Conservation (phyloP, 2,113 vertebrate species). For the Marmota monax region DNA sequence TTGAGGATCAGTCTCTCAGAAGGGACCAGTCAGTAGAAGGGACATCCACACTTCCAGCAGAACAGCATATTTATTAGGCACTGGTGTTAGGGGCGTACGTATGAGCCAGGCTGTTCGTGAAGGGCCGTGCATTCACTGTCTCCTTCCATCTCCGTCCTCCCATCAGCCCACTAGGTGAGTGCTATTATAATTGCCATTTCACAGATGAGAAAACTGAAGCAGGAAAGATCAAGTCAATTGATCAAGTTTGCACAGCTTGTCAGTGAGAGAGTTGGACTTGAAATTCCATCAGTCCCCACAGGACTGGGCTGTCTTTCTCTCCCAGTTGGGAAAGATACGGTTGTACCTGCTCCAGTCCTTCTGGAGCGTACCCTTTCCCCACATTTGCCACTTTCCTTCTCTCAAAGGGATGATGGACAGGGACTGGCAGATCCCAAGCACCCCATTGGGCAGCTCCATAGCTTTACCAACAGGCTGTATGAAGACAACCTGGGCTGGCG, state of each 20-base stretch:
- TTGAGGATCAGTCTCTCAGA: neutral
- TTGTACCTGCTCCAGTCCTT: accelerated
- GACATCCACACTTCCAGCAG: neutral
- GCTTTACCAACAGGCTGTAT: neutral
- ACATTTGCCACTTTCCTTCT: neutral
- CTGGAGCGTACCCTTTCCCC: neutral
- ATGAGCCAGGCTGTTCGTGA: neutral
- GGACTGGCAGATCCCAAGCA: too few relatives aligned
- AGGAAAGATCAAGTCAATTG: neutral
- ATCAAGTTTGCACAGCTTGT: neutral
- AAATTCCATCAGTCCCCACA: neutral
- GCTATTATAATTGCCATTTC: neutral
- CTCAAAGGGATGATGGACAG: neutral
- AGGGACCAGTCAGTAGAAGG: neutral
- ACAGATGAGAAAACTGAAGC: neutral
- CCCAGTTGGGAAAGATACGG: neutral
- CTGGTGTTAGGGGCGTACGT: neutral
- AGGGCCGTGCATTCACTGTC: neutral
- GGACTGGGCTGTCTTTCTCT: neutral
- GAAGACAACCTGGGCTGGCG: neutral
- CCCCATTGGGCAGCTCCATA: neutral
- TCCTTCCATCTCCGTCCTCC: neutral
- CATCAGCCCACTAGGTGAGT: neutral
- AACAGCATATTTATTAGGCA: neutral
- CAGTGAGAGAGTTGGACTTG: neutral